These are phyloP conservation scores for Araneus ventricosus DNA, from an alignment of 1,140 invertebrate species.

Conservation along the genomic window DNA sequence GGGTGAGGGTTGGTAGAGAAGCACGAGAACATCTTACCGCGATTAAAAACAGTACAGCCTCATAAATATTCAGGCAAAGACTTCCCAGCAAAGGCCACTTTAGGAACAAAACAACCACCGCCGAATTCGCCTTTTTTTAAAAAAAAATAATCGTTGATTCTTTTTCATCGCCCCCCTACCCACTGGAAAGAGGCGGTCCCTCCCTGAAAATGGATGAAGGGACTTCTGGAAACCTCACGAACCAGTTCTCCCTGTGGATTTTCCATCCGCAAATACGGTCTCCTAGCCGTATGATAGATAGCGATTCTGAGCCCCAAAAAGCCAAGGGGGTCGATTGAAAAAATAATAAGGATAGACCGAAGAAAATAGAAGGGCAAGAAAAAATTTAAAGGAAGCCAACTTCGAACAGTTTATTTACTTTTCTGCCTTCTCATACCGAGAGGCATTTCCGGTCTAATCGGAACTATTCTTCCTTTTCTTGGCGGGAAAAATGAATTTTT, in stretches of 20 bases:
- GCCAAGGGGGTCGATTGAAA: neutral
- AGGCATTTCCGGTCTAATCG: conserved; percentile 45
- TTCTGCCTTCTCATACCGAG: neutral
- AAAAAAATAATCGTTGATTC: conserved; percentile 14
- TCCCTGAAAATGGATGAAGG: conserved; percentile 38
- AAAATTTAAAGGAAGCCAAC: conserved; percentile 3
- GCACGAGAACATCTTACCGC: neutral
- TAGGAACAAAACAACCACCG: neutral
- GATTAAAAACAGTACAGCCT: conserved; percentile 49
- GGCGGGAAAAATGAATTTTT: conserved; percentile 41
- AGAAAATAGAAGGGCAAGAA: conserved; percentile 2
- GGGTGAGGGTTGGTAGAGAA: neutral
- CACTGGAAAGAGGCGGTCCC: conserved; percentile 1
- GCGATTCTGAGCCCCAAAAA: neutral
- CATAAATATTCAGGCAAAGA: conserved; percentile 47
- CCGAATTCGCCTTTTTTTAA: neutral
- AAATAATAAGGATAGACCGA: neutral
- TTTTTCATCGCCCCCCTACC: neutral
- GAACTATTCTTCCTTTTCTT: conserved; percentile 35
- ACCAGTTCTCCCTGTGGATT: neutral
- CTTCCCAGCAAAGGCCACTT: neutral
- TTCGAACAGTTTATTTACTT: conserved; percentile 41
- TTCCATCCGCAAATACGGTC: neutral
- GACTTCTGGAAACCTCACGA: conserved; percentile 17
- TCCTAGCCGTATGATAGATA: conserved; percentile 22